Evolutionary conservation across 2,888 invertebrate species (phyloP).

Genomic region (Aleiodes alternator): DNA sequence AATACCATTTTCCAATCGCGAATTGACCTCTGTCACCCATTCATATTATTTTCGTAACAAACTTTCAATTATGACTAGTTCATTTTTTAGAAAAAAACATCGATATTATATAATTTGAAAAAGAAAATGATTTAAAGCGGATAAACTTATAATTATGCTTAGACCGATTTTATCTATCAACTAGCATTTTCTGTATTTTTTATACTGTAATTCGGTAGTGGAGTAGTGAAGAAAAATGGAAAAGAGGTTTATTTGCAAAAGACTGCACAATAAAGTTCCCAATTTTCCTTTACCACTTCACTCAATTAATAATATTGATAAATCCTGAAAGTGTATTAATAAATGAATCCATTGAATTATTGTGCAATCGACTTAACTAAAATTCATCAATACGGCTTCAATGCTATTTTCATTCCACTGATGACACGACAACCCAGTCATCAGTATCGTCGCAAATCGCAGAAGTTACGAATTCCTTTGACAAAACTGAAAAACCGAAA

Average conservation of each 20-base stretch:
- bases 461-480: slow-evolving; percentile 67
- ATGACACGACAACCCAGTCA: slow-evolving; percentile 68
- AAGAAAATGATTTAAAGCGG: slow-evolving; percentile 11
- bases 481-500: slow-evolving; percentile 64
- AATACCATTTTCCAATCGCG: not conserved
- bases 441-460: slow-evolving; percentile 64
- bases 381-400: not conserved
- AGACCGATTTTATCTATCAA: slow-evolving; percentile 1
- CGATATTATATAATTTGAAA: not conserved
- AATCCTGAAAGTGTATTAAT: slow-evolving; percentile 4
- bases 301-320: not conserved
- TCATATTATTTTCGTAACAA: not conserved
- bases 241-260: no score
- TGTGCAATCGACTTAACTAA: not conserved
- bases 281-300: no score
- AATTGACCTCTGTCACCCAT: not conserved
- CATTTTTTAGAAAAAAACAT: not conserved
- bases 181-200: not conserved
- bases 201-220: no score
- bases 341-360: not conserved
- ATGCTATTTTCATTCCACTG: slow-evolving; percentile 35
- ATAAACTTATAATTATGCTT: slow-evolving; percentile 18
- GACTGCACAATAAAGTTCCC: no score
- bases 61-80: slow-evolving; percentile 10
- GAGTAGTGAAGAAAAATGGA: no score